These are phyloP conservation scores for Scaptomyza graminum DNA, from an alignment of 1,140 invertebrate species.

Conservation along the genomic window DNA sequence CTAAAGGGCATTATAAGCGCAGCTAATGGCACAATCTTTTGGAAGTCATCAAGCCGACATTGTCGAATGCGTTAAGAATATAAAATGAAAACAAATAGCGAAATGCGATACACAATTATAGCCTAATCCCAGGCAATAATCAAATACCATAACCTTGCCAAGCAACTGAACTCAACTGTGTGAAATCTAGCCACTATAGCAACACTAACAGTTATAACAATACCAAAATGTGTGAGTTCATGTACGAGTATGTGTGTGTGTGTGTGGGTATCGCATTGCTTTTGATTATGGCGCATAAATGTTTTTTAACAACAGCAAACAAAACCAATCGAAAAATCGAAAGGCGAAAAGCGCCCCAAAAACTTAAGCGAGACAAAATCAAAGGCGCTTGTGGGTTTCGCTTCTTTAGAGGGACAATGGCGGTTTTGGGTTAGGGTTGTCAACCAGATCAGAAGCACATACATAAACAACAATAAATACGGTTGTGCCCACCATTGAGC, in stretches of 20 bases:
- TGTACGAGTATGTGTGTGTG: conserved; percentile 5
- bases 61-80: conserved; percentile 26
- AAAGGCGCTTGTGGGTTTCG: conserved; percentile 63
- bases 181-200: conserved; percentile 30
- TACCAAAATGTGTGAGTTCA: not conserved
- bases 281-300: conserved; percentile 78
- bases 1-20: conserved; percentile 19
- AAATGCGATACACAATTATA: conserved; percentile 79
- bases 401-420: conserved; percentile 15
- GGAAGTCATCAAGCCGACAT: not conserved
- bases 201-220: conserved; percentile 18
- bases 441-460: conserved; percentile 53
- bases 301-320: conserved; percentile 79
- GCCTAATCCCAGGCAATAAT: conserved; percentile 75
- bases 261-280: conserved; percentile 59
- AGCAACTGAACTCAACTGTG: conserved; percentile 27
- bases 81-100: conserved; percentile 72
- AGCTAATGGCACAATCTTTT: conserved; percentile 21
- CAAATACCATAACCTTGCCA: conserved; percentile 64
- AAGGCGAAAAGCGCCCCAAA: conserved; percentile 41
- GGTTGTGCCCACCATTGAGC: conserved; percentile 63
- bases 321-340: conserved; percentile 67
- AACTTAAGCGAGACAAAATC: conserved; percentile 58
- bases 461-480: conserved; percentile 81
- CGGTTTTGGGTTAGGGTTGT: conserved; percentile 29